Conservation (phyloP, 2,888 invertebrate species). For the Cheilosia vernalis region DNA sequence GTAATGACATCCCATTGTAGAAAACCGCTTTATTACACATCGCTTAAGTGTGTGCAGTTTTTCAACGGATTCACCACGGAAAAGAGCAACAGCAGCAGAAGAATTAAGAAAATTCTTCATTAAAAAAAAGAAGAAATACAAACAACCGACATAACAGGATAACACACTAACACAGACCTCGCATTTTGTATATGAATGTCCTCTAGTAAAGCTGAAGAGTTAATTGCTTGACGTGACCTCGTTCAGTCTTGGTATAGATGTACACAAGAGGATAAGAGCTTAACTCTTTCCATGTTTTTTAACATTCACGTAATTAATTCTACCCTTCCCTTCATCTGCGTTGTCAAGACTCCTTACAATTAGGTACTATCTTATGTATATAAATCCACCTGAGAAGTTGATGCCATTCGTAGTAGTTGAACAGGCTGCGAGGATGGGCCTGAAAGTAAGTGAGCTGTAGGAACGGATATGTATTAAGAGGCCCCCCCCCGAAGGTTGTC, state of each 20-base stretch:
- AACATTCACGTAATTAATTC: slow-evolving; percentile 41
- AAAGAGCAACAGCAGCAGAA: not conserved
- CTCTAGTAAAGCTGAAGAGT: slow-evolving; percentile 32
- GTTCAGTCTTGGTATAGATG: slow-evolving; percentile 8
- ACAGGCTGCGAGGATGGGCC: not conserved
- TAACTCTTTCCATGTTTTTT: slow-evolving; percentile 3
- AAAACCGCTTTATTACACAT: slow-evolving; percentile 4
- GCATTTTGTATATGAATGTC: not conserved
- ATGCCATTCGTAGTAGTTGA: slow-evolving; percentile 15
- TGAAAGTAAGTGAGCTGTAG: not conserved
- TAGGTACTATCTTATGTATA: slow-evolving; percentile 16
- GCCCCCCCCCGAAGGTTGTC: too few species aligned
- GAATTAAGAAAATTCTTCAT: slow-evolving; percentile 10
- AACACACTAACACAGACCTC: not conserved
- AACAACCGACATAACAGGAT: slow-evolving; percentile 8
- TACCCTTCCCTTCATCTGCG: slow-evolving; percentile 34
- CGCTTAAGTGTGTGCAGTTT: not conserved
- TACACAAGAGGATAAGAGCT: not conserved
- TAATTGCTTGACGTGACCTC: slow-evolving; percentile 56
- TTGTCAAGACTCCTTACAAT: slow-evolving; percentile 30
- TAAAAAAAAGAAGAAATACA: not conserved
- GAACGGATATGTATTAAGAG: not conserved
- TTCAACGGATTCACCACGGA: not conserved
- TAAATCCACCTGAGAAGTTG: slow-evolving; percentile 40
- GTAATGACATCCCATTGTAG: not conserved